Percentiles rank a stretch among this genome's conserved stretches.
Conservation (phyloP, 2,113 vertebrate genomes). For the Setophaga kirtlandii region DNA sequence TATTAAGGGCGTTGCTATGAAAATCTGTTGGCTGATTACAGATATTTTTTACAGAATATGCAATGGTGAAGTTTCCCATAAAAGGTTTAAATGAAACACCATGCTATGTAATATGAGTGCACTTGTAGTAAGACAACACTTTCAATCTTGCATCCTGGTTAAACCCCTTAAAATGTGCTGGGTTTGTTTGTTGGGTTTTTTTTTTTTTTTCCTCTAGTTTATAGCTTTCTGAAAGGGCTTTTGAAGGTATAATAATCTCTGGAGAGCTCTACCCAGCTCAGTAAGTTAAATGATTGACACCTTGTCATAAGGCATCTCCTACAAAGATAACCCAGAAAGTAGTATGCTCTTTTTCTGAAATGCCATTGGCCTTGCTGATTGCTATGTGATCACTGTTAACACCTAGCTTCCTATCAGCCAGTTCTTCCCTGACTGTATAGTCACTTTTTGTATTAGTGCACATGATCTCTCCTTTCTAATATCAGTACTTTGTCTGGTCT, state of each 20-base stretch:
- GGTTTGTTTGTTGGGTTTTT: neutral
- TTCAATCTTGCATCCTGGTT: neutral
- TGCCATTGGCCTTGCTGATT: neutral
- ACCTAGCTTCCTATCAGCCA: neutral
- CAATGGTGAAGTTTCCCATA: neutral
- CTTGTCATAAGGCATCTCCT: neutral
- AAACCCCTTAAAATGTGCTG: neutral
- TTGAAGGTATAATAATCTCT: neutral
- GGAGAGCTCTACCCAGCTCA: neutral
- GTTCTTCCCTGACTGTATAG: neutral
- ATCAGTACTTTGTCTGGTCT: neutral
- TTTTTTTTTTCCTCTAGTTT: neutral
- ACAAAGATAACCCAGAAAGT: neutral
- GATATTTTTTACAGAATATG: neutral
- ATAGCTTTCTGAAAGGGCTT: neutral
- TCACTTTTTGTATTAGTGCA: neutral
- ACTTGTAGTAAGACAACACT: neutral
- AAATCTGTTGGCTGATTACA: neutral
- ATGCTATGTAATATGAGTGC: neutral
- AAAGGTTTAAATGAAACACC: neutral
- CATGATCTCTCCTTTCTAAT: neutral
- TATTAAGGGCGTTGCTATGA: neutral
- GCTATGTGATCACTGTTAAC: neutral
- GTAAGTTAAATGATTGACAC: neutral
- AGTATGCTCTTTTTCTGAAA: neutral